A percentile compares a stretch with the other conserved stretches of the same genome.
phyloP scores from a whole-genome alignment of 2,888 invertebrate genomes.

The Meganola albula region DNA sequence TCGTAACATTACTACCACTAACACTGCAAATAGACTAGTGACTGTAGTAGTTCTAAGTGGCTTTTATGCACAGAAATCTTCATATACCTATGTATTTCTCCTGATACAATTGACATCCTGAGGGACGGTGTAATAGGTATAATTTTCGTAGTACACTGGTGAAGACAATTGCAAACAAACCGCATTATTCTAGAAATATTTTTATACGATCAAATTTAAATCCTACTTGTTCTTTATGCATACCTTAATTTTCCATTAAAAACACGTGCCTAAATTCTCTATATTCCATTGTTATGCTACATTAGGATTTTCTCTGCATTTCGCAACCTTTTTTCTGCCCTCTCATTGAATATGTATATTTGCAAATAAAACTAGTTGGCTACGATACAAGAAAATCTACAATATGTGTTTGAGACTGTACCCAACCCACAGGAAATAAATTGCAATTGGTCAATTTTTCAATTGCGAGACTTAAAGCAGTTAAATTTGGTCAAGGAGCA shows the following conservation, averaged over 20 bases:
- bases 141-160: constrained; percentile 52
- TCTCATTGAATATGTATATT: too few species aligned
- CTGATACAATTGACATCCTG: constrained; percentile 62
- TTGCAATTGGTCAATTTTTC: constrained; percentile 74
- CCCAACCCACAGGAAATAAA: constrained; percentile 58
- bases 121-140: constrained; percentile 51
- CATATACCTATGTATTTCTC: constrained; percentile 56
- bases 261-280: too few species aligned
- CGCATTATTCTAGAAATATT: too few species aligned
- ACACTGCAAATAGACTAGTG: constrained; percentile 38
- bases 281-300: too few species aligned
- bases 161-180: constrained; percentile 29
- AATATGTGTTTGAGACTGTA: constrained; percentile 36
- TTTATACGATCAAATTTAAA: too few species aligned
- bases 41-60: constrained; percentile 40
- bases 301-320: too few species aligned
- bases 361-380: too few species aligned
- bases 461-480: constrained; percentile 58
- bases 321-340: too few species aligned
- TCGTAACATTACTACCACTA: constrained; percentile 30
- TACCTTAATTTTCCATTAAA: too few species aligned
- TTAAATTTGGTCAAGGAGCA: constrained; percentile 58
- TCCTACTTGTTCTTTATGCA: too few species aligned
- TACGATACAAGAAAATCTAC: too few species aligned
- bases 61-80: constrained; percentile 52